Evolutionary conservation across 2,113 vertebrate species (phyloP).

Genomic region (Cyphomyrus discorhynchus): DNA sequence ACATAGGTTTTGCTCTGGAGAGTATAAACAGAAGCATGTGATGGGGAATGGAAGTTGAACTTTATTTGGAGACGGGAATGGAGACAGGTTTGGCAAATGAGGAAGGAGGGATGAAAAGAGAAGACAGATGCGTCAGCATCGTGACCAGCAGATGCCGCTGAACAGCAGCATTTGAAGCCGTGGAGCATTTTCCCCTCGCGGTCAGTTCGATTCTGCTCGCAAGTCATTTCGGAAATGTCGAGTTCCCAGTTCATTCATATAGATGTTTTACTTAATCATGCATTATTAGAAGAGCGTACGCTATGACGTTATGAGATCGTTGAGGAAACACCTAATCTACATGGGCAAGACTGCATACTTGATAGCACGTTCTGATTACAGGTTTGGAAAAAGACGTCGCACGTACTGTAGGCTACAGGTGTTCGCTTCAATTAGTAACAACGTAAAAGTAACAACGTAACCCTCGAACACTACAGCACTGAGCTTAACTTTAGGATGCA

Average conservation of each 20-base stretch:
- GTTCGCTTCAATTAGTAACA: background rate
- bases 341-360: background rate
- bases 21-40: background rate
- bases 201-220: background rate
- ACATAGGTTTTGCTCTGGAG: background rate
- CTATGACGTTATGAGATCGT: background rate
- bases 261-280: background rate
- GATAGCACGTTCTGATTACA: background rate
- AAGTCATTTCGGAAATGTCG: background rate
- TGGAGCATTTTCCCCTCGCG: background rate
- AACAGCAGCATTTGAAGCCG: background rate
- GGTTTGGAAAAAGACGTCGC: background rate
- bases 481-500: background rate
- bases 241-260: background rate
- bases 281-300: background rate
- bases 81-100: background rate
- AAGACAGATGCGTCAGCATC: background rate
- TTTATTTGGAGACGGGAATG: background rate
- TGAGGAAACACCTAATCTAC: background rate
- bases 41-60: background rate
- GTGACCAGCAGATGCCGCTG: background rate
- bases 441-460: background rate
- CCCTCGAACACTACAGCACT: background rate
- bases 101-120: background rate
- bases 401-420: background rate